phyloP scores from a whole-genome alignment of 1,140 invertebrate species.

The Lepeophtheirus salmonis region DNA sequence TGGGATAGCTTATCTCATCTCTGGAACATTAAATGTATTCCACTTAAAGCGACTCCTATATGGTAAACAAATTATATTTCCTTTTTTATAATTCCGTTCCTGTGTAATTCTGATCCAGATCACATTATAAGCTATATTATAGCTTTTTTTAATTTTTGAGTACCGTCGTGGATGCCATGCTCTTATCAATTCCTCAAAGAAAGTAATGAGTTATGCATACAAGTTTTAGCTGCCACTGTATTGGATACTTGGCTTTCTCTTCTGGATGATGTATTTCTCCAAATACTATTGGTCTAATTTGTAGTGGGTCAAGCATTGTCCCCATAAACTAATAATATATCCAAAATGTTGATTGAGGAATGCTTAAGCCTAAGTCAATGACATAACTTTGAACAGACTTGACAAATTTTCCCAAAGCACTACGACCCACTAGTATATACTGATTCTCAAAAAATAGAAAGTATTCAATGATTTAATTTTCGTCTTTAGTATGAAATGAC shows the following conservation, averaged over 20 bases:
- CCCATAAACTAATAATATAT: conserved; percentile 40
- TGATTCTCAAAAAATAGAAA: conserved; percentile 55
- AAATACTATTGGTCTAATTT: conserved; percentile 38
- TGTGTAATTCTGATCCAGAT: conserved; percentile 55
- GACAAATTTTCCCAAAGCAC: conserved; percentile 60
- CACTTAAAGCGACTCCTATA: conserved; percentile 40
- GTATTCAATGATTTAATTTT: conserved; percentile 38
- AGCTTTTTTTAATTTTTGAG: conserved; percentile 38
- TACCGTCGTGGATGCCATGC: conserved; percentile 55
- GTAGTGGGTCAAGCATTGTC: conserved; percentile 39
- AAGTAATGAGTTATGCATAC: conserved; percentile 49
- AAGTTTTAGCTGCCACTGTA: conserved; percentile 46
- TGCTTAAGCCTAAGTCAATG: conserved; percentile 47
- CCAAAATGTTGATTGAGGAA: conserved; percentile 58
- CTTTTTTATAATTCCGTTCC: conserved; percentile 51
- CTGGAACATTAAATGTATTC: not conserved
- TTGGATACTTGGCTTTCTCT: conserved; percentile 41
- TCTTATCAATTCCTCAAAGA: conserved; percentile 56
- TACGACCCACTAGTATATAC: conserved; percentile 63
- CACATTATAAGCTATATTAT: conserved; percentile 52
- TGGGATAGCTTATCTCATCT: too few relatives aligned
- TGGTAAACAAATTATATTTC: conserved; percentile 31
- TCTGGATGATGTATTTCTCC: conserved; percentile 56
- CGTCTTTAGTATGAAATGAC: conserved; percentile 20
- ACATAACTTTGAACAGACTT: conserved; percentile 62